Conservation (phyloP, 2,888 invertebrate genomes). For the Hyposoter dolosus region DNA sequence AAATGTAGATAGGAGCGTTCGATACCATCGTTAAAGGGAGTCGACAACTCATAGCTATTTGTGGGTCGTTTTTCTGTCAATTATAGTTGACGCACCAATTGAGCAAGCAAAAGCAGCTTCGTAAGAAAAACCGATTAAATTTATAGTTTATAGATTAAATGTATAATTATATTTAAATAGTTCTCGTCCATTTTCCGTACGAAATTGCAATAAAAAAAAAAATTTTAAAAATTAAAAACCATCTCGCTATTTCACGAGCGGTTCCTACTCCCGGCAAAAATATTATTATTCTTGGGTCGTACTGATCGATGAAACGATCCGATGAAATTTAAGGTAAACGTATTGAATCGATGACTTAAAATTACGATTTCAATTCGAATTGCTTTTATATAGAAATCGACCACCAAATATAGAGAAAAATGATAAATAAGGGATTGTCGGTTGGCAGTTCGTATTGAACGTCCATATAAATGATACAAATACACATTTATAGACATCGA, state of each 20-base stretch:
- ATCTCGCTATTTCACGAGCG: background rate
- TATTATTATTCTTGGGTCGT: conserved; percentile 18
- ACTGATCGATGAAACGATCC: conserved; percentile 16
- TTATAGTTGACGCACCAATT: background rate
- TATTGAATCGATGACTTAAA: background rate
- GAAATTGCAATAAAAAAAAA: background rate
- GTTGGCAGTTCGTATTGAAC: background rate
- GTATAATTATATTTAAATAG: too few species aligned
- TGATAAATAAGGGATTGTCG: conserved; percentile 42
- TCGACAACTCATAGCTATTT: background rate
- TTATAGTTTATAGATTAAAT: too few species aligned
- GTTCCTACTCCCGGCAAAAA: conserved; percentile 7
- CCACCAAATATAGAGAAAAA: conserved; percentile 38
- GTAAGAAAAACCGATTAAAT: background rate
- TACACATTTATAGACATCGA: background rate
- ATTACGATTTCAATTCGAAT: conserved; percentile 38
- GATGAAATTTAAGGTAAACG: background rate
- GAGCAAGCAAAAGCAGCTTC: background rate
- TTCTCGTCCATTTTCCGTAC: background rate
- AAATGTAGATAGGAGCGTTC: background rate
- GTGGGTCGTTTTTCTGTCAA: background rate
- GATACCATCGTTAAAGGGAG: background rate
- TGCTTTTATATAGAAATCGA: conserved; percentile 39
- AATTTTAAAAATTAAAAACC: too few species aligned
- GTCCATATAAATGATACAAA: background rate